Conservation (phyloP, 1,140 invertebrate species). For the Rhynchophorus ferrugineus region DNA sequence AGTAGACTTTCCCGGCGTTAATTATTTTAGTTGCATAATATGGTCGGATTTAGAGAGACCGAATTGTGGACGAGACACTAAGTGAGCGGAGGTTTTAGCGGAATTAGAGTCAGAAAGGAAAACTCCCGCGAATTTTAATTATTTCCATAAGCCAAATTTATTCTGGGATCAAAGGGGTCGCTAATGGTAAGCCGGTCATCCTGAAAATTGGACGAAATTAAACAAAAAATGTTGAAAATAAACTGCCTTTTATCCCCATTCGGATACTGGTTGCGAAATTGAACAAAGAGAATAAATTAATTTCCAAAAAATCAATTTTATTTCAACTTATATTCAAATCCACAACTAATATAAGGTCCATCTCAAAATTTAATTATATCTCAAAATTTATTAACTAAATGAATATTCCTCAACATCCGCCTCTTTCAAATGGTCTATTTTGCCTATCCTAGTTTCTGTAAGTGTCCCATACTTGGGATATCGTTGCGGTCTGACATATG, state of each 20-base stretch:
- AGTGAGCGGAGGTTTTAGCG: neutral
- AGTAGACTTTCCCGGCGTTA: neutral
- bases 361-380: no score
- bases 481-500: no score
- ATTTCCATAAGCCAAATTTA: neutral
- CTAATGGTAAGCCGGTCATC: no score
- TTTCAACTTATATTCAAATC: neutral
- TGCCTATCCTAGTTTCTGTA: no score
- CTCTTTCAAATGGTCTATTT: no score
- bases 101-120: neutral
- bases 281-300: neutral
- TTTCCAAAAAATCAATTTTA: neutral
- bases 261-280: neutral
- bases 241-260: neutral
- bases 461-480: no score
- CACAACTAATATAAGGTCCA: no score
- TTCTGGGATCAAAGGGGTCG: neutral
- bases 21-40: neutral
- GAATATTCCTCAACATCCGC: no score
- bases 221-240: neutral
- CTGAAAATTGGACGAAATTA: no score
- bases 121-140: neutral
- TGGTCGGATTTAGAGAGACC: no score
- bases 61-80: no score
- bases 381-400: no score